Evolutionary conservation across 1,140 invertebrate genomes (phyloP), one percentile per base, ranked within the genome.

Genomic region (Cecropterus lyciades): DNA sequence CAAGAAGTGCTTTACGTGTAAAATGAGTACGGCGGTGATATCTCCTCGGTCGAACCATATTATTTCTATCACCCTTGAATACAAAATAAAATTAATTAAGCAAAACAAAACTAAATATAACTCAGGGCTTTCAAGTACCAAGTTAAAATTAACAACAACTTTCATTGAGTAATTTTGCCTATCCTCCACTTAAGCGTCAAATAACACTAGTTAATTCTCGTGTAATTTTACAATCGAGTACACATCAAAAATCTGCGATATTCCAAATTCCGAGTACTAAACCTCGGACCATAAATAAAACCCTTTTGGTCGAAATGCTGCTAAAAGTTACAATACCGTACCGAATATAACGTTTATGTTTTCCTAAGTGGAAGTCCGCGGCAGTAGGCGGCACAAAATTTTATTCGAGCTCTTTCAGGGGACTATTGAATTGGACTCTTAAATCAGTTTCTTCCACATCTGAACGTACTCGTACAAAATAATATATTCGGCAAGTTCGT

Each of bases 401-500:
- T 75, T 80, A 77, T 80, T 79, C 67, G 63, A 79, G 62, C 70
- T 71, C 79, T 79, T 78, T 74, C 78, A 72, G 60, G 75, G 66
- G 52, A 65, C 70, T 77, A 80, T 84, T 84, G 71, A 83, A 85
- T 79, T 66, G 72, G 70, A 70, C 77, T 83, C 79, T 82, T 85
- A 85, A 85, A 87, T 85, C 82, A 85, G 79, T 85, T 83, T 76
- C 75, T 73, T 79, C 71, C 79, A 81, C 81, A 83, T 85, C 70
- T 80, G 82, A 79, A 83, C 74, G 72, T 78, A 73, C 70, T 77
- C 77, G 67, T 76, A 75, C 75, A 73, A 80, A 84, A 83, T 91
- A 91, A 90, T 84, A 85, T 89, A 91, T 91, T 87, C 86, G 72
- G 70, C 81, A 83, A 85, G 80, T 85, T 84, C 85, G 85, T 87